Base-by-base conservation (phyloP, 53 echinoderm and acorn worm genomes). In the Temnopleurus reevesii region DNA sequence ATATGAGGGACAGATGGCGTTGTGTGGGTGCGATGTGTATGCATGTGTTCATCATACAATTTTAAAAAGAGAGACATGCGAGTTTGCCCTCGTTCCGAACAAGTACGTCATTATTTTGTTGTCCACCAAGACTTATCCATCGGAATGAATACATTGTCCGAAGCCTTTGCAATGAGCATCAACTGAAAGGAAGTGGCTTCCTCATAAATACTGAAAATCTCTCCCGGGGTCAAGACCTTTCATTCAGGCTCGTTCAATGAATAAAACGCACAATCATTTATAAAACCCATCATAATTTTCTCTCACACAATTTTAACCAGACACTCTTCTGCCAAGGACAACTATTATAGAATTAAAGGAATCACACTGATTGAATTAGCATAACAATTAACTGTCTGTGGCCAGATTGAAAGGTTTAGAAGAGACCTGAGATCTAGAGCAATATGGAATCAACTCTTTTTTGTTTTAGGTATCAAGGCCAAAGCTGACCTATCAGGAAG, bases 121-220 rank as follows among this genome's bases (percentile, higher is more conserved):
- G 31, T 80, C 28, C 43, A 47, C 49, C 23, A 8, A 36, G 71
- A 71, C 15, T 71, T 47, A 80, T 27, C 51, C 0, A 49, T 80
- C 8, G 51, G 29, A 51, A 49, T 80, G 0, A 80, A 47, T 15
- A 29, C 25, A 80, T 38, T 2, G 71, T 41, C 38, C 21, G 71
- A 71, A 71, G 71, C 71, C 71, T 21, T 19, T 71, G 71, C 4
- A 63, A 71, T 41, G 71, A 71, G 41, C 71, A 71, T 41, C 9
- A 36, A 71, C 41, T 71, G 21, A 38, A n/a, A 36, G 7, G 43
- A 41, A 36, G 71, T 43, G 71, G 71, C 71, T 71, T 63, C 71
- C 19, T 71, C 24, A 8, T 7, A 71, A n/a, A 71, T 15, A 41
- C 71, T 36, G 9, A 9, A 71, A 71, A 19, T 71, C 71, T 71